Conservation (phyloP, 2,797 vertebrate genomes). For the Dromococcyx pavoninus region DNA sequence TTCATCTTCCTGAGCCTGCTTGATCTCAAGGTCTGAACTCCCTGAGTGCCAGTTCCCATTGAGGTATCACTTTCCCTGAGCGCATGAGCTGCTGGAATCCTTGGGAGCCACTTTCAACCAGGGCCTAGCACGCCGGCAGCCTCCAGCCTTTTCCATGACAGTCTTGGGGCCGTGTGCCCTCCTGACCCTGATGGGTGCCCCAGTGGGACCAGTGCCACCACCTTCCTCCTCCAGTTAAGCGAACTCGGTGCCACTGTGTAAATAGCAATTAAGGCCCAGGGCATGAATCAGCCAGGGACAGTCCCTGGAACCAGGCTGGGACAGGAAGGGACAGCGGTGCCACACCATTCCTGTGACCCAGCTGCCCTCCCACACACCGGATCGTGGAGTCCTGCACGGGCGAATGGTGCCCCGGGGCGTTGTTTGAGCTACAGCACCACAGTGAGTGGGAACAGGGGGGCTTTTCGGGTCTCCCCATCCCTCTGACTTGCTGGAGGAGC, state of each 20-base stretch:
- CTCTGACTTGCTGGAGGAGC: background rate
- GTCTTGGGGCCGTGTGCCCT: rapidly evolving
- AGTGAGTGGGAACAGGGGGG: rapidly evolving
- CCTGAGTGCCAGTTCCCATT: background rate
- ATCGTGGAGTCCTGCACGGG: background rate
- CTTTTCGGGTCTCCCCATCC: background rate
- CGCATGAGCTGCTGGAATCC: background rate
- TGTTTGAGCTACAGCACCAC: rapidly evolving
- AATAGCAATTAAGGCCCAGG: slow-evolving; percentile 19
- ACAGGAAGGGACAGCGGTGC: background rate
- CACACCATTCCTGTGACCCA: background rate
- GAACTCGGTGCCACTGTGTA: background rate
- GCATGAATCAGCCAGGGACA: slow-evolving; percentile 21
- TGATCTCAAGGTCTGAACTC: background rate
- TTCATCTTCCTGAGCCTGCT: background rate
- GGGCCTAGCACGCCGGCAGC: rapidly evolving
- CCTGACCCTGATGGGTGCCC: background rate
- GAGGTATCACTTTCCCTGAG: background rate
- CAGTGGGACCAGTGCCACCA: background rate
- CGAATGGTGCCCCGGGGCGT: rapidly evolving
- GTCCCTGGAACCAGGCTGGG: background rate
- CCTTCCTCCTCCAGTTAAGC: background rate
- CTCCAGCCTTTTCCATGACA: background rate
- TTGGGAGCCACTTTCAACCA: background rate
- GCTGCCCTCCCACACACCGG: rapidly evolving